Evolutionary conservation across 2,113 vertebrate species (phyloP).

Genomic region (Bubo scandiacus): DNA sequence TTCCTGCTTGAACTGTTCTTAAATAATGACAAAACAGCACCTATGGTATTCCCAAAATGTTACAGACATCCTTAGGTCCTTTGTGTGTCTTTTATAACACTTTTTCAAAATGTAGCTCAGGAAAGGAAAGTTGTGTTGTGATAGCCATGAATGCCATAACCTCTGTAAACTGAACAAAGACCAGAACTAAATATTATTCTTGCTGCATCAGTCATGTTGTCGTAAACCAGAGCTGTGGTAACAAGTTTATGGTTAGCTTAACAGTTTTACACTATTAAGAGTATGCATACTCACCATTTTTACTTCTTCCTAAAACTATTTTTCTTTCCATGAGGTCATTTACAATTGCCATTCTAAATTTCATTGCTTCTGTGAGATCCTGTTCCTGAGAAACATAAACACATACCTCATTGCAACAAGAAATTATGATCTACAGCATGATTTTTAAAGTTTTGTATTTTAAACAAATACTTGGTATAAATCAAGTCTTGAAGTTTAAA

Average conservation of each 20-base stretch:
- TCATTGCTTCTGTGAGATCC: background rate
- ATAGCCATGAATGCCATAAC: background rate
- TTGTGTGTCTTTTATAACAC: background rate
- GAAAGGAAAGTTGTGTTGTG: background rate
- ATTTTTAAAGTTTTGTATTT: background rate
- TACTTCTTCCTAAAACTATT: background rate
- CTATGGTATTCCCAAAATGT: background rate
- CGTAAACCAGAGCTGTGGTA: constrained; percentile 4
- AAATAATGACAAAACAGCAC: background rate
- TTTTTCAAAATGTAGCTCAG: background rate
- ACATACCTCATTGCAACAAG: background rate
- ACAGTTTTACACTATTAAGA: background rate
- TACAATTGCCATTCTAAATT: background rate
- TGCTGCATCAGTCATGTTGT: background rate
- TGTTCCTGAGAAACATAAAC: background rate
- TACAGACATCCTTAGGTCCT: background rate
- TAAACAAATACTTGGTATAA: background rate
- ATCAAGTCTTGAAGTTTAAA: background rate
- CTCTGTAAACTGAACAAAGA: background rate
- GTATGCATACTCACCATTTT: background rate
- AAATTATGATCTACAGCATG: background rate
- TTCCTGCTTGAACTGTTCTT: background rate
- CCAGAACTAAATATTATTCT: background rate
- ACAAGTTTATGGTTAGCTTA: constrained; percentile 3
- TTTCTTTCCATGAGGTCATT: background rate